Evolutionary conservation across 2,888 invertebrate species (phyloP).

Genomic region (Ectemnius lituratus): DNA sequence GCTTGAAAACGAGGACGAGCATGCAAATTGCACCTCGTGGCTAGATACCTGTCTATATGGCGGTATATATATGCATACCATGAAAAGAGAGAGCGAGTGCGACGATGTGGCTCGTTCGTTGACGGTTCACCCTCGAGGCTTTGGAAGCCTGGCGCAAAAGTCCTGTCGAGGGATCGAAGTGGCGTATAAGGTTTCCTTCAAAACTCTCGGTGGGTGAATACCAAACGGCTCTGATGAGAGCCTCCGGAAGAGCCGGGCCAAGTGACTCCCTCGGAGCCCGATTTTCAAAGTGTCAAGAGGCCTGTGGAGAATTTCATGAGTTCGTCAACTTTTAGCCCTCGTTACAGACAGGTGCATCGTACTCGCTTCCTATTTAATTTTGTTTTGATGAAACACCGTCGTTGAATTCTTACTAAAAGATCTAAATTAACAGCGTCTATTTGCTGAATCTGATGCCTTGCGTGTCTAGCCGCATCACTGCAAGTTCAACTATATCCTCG

Average conservation of each 20-base stretch:
- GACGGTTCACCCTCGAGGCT: constrained; percentile 58
- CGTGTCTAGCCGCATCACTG: too few species aligned
- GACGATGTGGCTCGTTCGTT: constrained; percentile 41
- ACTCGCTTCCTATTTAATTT: too few species aligned
- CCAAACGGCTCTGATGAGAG: constrained; percentile 57
- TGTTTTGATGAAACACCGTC: too few species aligned
- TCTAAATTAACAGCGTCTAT: too few species aligned
- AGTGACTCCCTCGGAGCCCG: constrained; percentile 45
- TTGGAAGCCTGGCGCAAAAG: constrained; percentile 54
- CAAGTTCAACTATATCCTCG: too few species aligned
- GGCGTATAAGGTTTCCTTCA: constrained; percentile 52
- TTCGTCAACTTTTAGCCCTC: not conserved
- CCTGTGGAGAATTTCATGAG: constrained; percentile 24
- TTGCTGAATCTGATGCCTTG: too few species aligned
- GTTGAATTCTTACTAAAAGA: too few species aligned
- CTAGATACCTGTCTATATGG: constrained; percentile 5
- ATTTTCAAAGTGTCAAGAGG: constrained; percentile 52
- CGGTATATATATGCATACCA: constrained; percentile 22
- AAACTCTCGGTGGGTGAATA: constrained; percentile 58
- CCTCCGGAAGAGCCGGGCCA: constrained; percentile 42
- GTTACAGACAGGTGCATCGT: too few species aligned
- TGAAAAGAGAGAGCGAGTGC: constrained; percentile 33
- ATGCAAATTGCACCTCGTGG: constrained; percentile 57
- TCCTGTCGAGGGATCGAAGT: constrained; percentile 57
- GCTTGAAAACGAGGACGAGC: constrained; percentile 59